Evolutionary conservation across 2,888 invertebrate genomes (phyloP), one percentile per base, ranked within the genome.

Genomic region (Eurois occulta): DNA sequence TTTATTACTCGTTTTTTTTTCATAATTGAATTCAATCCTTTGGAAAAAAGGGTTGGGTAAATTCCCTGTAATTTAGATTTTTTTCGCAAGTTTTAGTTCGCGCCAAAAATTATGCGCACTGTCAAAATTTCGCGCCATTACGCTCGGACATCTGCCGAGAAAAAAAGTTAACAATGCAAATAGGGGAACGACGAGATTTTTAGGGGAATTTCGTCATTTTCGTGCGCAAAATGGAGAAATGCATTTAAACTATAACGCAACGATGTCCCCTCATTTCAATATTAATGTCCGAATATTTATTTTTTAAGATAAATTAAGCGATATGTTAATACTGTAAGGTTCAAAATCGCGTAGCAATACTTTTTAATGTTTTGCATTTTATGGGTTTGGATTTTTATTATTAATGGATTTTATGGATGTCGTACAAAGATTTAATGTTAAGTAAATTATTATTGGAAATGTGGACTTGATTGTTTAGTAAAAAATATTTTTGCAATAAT

Each of bases 101-200:
- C 92, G 93, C 91, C 92, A 93, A 95, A 94, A 95, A 96, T 96
- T 95, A 94, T 92, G 94, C 94, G 94, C 94, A 91, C 94, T 96
- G 95, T 95, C 95, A 96, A 96, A 96, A 96, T 95, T 95, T 95
- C 96, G 96, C 96, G 95, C 96, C 96, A 96, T 96, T 96, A 95
- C 95, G 92, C 89, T 90, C 91, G 94, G 94, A 93, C 96, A 96
- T 96, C 96, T 96, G 96, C 87, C 89, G 92, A 86, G 91, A 92
- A 93, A 95, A 96, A 95, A 93, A 90, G 91, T 95, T 94, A 93
- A 95, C 96, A 96, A 96, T 96, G 95, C 95, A 96, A 96, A 96
- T 96, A 95, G 95, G 96, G 96, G 95, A 89, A 90, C 90, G 86
- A 91, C 89, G 92, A 95, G 95, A 95, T 96, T 96, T 96, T 96